These are phyloP conservation scores for Osmerus eperlanus DNA, from an alignment of 2,113 vertebrate genomes.

Conservation along the genomic window DNA sequence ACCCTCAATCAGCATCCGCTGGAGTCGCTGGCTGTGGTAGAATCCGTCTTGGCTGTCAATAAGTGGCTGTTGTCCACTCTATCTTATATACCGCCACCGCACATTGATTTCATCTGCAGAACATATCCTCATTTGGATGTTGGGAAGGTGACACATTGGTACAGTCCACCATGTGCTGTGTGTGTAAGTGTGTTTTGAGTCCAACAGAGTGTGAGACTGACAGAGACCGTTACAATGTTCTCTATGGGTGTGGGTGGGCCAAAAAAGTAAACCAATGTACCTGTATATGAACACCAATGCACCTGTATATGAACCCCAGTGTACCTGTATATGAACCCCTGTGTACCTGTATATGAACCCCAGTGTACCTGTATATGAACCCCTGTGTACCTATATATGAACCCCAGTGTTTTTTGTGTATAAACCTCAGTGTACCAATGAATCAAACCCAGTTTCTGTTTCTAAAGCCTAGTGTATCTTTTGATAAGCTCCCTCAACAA, in stretches of 20 bases:
- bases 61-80: slow-evolving; percentile 39
- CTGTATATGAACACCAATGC: no score
- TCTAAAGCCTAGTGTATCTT: no score
- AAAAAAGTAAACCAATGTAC: no score
- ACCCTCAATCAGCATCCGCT: slow-evolving; percentile 19
- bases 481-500: no score
- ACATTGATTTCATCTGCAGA: slow-evolving; percentile 48
- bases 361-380: no score
- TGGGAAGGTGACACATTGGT: slow-evolving; percentile 5
- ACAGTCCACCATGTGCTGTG: not conserved
- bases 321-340: no score
- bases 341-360: no score
- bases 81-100: slow-evolving; percentile 26
- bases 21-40: slow-evolving; percentile 30
- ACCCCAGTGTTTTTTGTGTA: no score
- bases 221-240: not conserved
- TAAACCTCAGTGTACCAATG: no score
- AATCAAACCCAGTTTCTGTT: no score
- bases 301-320: no score
- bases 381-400: no score
- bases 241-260: not conserved
- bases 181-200: slow-evolving; percentile 5
- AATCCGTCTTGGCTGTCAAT: slow-evolving; percentile 52
- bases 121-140: slow-evolving; percentile 31
- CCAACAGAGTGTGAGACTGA: not conserved